Percentiles rank a stretch among this genome's conserved stretches.
Evolutionary conservation across 2,113 vertebrate genomes (phyloP).

Genomic region (Peromyscus polionotus): DNA sequence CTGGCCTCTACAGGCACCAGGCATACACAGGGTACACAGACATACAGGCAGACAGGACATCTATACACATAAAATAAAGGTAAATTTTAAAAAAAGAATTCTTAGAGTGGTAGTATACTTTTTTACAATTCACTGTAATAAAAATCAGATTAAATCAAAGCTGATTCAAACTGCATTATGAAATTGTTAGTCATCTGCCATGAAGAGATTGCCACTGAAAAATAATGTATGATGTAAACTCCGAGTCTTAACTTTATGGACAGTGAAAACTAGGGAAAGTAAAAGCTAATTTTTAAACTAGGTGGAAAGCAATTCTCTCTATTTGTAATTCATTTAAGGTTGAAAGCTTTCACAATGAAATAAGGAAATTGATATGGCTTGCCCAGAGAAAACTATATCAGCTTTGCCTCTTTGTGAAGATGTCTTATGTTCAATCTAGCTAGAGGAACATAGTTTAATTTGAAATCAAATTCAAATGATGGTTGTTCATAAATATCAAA

Average conservation of each 20-base stretch:
- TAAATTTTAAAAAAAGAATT: not conserved
- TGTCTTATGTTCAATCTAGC: not conserved
- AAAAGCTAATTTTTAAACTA: constrained; percentile 19
- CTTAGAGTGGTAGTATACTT: constrained; percentile 7
- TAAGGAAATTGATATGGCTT: constrained; percentile 24
- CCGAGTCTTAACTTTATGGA: not conserved
- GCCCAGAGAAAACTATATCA: constrained; percentile 25
- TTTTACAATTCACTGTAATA: constrained; percentile 6
- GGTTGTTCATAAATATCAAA: constrained; percentile 22
- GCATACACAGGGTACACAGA: too few species aligned
- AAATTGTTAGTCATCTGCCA: constrained; percentile 38
- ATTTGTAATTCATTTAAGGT: constrained; percentile 37
- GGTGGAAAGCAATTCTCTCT: constrained; percentile 9
- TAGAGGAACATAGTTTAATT: constrained; percentile 59
- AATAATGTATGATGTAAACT: constrained; percentile 22
- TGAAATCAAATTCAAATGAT: constrained; percentile 48
- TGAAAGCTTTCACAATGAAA: constrained; percentile 19
- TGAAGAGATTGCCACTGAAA: not conserved
- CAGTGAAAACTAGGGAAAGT: not conserved
- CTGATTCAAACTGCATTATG: constrained; percentile 22
- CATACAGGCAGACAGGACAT: too few species aligned
- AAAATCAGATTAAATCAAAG: constrained; percentile 47
- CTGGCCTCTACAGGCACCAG: not conserved
- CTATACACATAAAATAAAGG: not conserved
- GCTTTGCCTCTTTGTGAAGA: constrained; percentile 36